Conservation (phyloP, 2,113 vertebrate species). For the Takifugu bimaculatus region DNA sequence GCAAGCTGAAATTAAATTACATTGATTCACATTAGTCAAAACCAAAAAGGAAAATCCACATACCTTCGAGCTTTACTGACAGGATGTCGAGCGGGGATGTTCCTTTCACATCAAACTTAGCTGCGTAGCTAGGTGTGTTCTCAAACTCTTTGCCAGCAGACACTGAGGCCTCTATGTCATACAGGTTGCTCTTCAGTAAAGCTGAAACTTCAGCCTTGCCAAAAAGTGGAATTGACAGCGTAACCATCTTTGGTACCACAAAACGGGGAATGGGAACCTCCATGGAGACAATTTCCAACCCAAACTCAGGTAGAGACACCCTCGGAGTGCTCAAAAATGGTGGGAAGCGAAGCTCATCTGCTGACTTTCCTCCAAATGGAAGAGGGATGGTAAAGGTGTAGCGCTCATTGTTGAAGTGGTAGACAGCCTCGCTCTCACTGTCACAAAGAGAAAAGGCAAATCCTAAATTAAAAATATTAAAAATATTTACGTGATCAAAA, state of each 20-base stretch:
- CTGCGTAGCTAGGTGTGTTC: conserved; percentile 60
- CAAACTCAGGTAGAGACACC: conserved; percentile 74
- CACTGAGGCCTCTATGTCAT: conserved; percentile 81
- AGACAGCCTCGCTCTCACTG: conserved; percentile 81
- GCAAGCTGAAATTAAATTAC: not conserved
- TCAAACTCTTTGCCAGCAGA: conserved; percentile 76
- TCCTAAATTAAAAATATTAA: not conserved
- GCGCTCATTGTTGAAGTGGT: conserved; percentile 78
- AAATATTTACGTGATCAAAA: not conserved
- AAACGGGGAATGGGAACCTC: conserved; percentile 78
- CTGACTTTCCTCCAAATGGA: conserved; percentile 86
- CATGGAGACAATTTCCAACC: conserved; percentile 74
- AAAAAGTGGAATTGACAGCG: conserved; percentile 79
- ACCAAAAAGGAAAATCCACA: not conserved
- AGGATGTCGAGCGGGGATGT: conserved; percentile 79
- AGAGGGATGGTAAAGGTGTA: conserved; percentile 78
- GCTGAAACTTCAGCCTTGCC: conserved; percentile 80
- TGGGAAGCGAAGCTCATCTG: conserved; percentile 74
- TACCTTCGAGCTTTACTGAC: conserved; percentile 84
- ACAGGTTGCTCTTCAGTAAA: conserved; percentile 84
- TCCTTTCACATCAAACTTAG: conserved; percentile 75
- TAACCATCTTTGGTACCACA: conserved; percentile 73
- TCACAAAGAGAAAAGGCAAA: conserved; percentile 46
- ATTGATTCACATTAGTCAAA: not conserved
- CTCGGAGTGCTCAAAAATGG: conserved; percentile 72